Percentiles rank a stretch among this genome's conserved stretches.
phyloP scores from a whole-genome alignment of 2,113 vertebrate genomes.

The Perognathus longimembris region DNA sequence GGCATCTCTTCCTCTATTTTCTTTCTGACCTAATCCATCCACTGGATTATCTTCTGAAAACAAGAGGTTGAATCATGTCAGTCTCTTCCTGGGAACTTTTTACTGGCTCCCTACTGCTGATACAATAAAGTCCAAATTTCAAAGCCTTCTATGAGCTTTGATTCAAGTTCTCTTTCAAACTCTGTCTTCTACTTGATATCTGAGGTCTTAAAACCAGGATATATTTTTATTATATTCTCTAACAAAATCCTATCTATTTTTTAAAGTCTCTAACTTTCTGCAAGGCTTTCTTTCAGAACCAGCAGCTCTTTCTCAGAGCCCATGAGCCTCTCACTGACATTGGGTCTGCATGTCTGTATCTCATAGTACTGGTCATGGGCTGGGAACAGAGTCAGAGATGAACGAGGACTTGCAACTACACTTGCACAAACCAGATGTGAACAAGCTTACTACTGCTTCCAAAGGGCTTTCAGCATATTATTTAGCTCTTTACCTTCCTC shows the following conservation, averaged over 20 bases:
- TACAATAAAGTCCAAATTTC: not conserved
- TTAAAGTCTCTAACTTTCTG: not conserved
- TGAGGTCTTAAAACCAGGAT: not conserved
- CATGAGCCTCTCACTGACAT: no score
- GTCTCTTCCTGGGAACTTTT: not conserved
- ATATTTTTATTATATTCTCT: not conserved
- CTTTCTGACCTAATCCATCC: not conserved
- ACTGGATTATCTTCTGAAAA: conserved; percentile 14
- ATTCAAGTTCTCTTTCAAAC: not conserved
- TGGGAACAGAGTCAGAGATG: not conserved
- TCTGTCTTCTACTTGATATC: conserved; percentile 33
- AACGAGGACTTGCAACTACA: not conserved
- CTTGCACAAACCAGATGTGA: not conserved
- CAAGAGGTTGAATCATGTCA: not conserved
- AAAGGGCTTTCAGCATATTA: not conserved
- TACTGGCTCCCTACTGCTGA: not conserved
- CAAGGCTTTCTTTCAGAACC: not conserved
- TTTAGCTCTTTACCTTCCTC: conserved; percentile 6
- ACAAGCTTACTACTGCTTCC: not conserved
- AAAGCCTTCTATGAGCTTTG: not conserved
- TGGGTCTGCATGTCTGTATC: no score
- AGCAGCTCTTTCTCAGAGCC: not conserved
- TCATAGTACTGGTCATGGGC: not conserved
- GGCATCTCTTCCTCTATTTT: not conserved
- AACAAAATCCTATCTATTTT: conserved; percentile 36